Evolutionary conservation across 2,888 invertebrate species (phyloP).

Genomic region (Petrophora chlorosata): DNA sequence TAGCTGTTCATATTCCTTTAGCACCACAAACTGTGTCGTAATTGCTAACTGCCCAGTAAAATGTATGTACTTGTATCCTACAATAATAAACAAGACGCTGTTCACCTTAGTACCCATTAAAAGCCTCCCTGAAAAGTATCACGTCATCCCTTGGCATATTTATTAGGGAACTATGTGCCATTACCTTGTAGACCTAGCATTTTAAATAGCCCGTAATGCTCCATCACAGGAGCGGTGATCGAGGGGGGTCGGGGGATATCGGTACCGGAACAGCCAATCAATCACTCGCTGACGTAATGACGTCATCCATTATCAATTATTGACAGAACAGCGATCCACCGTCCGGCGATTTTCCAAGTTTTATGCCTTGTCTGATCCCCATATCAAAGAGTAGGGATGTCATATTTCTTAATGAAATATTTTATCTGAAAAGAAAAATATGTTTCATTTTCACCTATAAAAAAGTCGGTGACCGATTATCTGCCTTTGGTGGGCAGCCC

Average conservation of each 20-base stretch:
- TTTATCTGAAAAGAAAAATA: no score
- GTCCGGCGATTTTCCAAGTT: slow-evolving; percentile 72
- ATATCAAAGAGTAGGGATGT: slow-evolving; percentile 8
- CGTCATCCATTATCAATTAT: slow-evolving; percentile 83
- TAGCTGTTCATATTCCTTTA: no score
- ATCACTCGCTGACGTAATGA: slow-evolving; percentile 77
- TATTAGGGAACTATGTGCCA: slow-evolving; percentile 23
- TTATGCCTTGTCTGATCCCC: slow-evolving; percentile 55
- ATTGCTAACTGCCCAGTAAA: no score
- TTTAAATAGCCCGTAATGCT: slow-evolving; percentile 29
- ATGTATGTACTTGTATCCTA: no score
- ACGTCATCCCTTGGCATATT: slow-evolving; percentile 6
- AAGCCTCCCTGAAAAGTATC: background rate
- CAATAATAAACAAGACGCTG: no score
- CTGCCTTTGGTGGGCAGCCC: no score
- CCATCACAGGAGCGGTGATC: slow-evolving; percentile 26
- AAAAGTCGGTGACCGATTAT: no score
- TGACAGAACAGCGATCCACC: slow-evolving; percentile 74
- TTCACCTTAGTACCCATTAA: background rate
- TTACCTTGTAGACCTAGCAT: slow-evolving; percentile 29
- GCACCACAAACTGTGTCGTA: no score
- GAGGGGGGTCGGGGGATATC: slow-evolving; percentile 14
- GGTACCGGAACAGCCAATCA: slow-evolving; percentile 67
- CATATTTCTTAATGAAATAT: background rate
- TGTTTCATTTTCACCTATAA: no score